A percentile compares a stretch with the other conserved stretches of the same genome.
phyloP scores from a whole-genome alignment of 2,888 invertebrate species.

The Melanotus villosus region DNA sequence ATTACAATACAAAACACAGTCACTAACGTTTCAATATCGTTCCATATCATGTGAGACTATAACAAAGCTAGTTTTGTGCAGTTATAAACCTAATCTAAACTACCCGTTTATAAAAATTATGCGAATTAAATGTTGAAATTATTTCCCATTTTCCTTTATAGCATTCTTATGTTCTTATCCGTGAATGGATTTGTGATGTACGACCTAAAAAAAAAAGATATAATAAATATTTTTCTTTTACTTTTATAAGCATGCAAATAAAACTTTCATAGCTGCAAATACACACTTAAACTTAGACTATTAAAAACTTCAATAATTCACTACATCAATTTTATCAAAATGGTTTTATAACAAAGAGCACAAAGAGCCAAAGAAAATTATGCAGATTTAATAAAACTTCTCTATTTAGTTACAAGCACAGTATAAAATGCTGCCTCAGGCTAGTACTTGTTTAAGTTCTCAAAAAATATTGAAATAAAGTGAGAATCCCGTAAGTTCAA shows the following conservation, averaged over 20 bases:
- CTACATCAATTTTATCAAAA: too few relatives aligned
- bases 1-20: slow-evolving; percentile 25
- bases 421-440: too few relatives aligned
- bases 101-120: slow-evolving; percentile 46
- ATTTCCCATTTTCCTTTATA: slow-evolving; percentile 22
- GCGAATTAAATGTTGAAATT: slow-evolving; percentile 11
- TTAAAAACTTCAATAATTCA: too few relatives aligned
- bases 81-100: slow-evolving; percentile 37
- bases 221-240: background rate
- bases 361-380: too few relatives aligned
- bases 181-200: slow-evolving; percentile 78
- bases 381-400: too few relatives aligned
- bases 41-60: slow-evolving; percentile 33
- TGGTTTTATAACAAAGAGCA: too few relatives aligned
- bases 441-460: too few relatives aligned
- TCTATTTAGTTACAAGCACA: too few relatives aligned
- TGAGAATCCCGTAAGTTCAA: too few relatives aligned
- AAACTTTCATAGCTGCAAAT: too few relatives aligned
- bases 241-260: background rate
- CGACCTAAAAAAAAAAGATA: slow-evolving; percentile 70
- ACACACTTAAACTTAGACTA: too few relatives aligned
- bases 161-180: slow-evolving; percentile 73
- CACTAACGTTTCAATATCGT: slow-evolving; percentile 25
- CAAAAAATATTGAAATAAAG: too few relatives aligned
- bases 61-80: slow-evolving; percentile 45